Conservation (phyloP, 2,113 vertebrate species). For the Aegithalos caudatus region DNA sequence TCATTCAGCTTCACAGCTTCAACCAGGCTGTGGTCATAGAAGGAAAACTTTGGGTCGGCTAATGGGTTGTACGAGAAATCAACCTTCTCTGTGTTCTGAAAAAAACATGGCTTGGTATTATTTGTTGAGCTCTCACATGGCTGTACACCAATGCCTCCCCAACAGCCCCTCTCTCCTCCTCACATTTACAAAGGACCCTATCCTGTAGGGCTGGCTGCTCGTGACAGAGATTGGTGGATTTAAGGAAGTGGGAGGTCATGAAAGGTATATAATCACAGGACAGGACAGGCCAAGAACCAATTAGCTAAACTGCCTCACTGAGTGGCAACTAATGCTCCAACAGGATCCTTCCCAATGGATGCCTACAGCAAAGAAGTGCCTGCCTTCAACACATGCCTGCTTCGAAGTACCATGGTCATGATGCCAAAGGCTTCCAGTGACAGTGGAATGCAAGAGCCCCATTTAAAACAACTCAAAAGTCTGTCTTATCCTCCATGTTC, state of each 20-base stretch:
- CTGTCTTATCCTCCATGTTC: neutral
- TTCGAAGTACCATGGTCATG: neutral
- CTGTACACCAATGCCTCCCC: neutral
- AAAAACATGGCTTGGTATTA: neutral
- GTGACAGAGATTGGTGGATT: neutral
- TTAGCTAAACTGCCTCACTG: neutral
- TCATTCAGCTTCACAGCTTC: conserved; percentile 78
- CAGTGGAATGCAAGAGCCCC: neutral
- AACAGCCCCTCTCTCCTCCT: neutral
- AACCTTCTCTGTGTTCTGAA: conserved; percentile 81
- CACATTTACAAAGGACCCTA: neutral
- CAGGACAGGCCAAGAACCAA: neutral
- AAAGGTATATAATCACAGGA: neutral
- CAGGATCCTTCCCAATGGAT: neutral
- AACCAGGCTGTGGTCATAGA: conserved; percentile 85
- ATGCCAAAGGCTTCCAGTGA: neutral
- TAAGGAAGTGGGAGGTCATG: neutral
- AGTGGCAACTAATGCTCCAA: neutral
- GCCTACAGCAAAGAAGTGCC: neutral
- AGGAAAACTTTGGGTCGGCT: conserved; percentile 87
- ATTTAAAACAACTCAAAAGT: neutral
- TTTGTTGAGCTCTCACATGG: neutral
- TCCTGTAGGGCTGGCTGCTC: neutral
- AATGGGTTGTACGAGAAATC: conserved; percentile 88
- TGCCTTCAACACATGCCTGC: neutral